Percentiles rank a stretch among this genome's conserved stretches.
phyloP scores from a whole-genome alignment of 2,113 vertebrate species.

The Caranx melampygus region DNA sequence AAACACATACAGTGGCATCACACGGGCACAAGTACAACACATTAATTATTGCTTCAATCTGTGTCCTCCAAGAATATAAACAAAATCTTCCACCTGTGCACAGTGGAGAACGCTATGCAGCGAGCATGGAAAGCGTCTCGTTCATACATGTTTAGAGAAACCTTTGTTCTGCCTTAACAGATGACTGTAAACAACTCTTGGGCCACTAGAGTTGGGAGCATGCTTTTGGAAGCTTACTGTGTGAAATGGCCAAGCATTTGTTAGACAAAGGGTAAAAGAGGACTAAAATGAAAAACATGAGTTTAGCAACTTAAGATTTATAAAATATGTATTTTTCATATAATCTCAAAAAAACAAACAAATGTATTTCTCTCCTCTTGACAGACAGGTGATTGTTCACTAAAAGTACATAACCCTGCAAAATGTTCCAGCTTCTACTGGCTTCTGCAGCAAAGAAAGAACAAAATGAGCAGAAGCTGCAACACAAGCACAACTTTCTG shows the following conservation, averaged over 20 bases:
- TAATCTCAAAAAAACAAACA: not conserved
- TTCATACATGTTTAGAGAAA: slow-evolving; percentile 11
- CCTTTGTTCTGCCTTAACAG: slow-evolving; percentile 19
- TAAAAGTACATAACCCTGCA: not conserved
- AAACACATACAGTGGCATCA: slow-evolving; percentile 1
- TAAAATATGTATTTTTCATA: not conserved
- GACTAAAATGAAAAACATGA: not conserved
- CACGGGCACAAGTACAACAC: slow-evolving; percentile 1
- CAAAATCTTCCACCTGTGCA: slow-evolving; percentile 37
- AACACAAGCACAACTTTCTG: slow-evolving; percentile 12
- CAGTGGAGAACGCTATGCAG: slow-evolving; percentile 18
- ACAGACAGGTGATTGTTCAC: not conserved
- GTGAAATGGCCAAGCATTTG: slow-evolving; percentile 27
- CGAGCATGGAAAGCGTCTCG: not conserved
- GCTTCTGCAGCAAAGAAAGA: slow-evolving; percentile 16
- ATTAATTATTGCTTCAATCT: slow-evolving; percentile 21
- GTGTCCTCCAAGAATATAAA: slow-evolving; percentile 16
- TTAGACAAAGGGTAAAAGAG: slow-evolving; percentile 9
- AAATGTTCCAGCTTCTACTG: not conserved
- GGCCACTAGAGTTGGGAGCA: slow-evolving; percentile 38
- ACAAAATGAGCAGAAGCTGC: slow-evolving; percentile 15
- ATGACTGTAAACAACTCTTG: slow-evolving; percentile 15
- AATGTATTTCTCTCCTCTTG: not conserved
- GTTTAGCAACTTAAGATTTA: not conserved
- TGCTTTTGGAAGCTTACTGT: slow-evolving; percentile 56